These are phyloP conservation scores for Rhabdophis nuchalis DNA, from an alignment of 2,797 vertebrate genomes.

Conservation along the genomic window DNA sequence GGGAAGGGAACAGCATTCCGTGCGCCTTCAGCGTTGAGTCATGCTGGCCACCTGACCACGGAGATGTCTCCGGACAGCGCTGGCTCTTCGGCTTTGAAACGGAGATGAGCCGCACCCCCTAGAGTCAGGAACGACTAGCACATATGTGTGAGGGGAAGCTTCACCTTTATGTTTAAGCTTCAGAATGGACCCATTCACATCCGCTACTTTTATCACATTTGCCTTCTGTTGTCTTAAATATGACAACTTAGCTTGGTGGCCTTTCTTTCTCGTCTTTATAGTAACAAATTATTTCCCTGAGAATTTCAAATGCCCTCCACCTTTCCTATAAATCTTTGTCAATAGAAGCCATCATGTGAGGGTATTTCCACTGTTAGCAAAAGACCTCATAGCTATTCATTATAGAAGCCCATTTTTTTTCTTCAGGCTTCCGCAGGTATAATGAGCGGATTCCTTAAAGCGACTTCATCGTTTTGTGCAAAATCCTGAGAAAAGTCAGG, in stretches of 20 bases:
- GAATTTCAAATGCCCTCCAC: slow-evolving; percentile 36
- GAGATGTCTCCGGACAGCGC: too few species aligned
- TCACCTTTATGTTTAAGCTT: neutral
- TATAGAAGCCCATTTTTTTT: neutral
- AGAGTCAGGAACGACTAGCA: too few species aligned
- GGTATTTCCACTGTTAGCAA: neutral
- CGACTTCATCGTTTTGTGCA: neutral
- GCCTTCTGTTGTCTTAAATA: neutral
- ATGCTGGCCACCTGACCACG: too few species aligned
- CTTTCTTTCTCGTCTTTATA: neutral
- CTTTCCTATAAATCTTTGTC: slow-evolving; percentile 15
- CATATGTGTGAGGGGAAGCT: too few species aligned
- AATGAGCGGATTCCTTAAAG: neutral
- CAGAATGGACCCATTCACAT: neutral
- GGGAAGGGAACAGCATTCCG: too few species aligned
- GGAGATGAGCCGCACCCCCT: too few species aligned
- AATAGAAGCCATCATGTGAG: neutral
- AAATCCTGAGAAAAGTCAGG: neutral
- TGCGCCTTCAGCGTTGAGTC: too few species aligned
- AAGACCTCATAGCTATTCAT: neutral
- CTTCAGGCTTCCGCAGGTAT: neutral
- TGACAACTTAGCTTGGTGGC: neutral
- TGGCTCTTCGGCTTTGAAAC: too few species aligned
- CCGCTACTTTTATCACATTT: neutral
- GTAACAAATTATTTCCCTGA: slow-evolving; percentile 21